phyloP scores from a whole-genome alignment of 64 coral and sea anemone genomes.

The Montipora capricornis region DNA sequence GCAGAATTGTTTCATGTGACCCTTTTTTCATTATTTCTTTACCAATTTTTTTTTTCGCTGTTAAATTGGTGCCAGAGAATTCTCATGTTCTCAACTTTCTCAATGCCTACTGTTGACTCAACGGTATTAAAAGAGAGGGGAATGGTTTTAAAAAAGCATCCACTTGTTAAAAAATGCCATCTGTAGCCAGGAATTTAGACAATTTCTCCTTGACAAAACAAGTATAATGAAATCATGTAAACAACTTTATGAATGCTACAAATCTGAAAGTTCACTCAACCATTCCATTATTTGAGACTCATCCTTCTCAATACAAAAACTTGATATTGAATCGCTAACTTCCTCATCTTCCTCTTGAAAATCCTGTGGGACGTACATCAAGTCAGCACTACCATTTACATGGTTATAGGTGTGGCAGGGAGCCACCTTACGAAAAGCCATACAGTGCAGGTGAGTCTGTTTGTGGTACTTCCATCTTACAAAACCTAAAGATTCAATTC shows the following conservation, averaged over 20 bases:
- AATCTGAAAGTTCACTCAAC: constrained; percentile 29
- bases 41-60: too few species aligned
- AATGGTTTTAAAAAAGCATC: too few species aligned
- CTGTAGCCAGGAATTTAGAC: too few species aligned
- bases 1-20: too few species aligned
- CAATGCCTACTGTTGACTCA: too few species aligned
- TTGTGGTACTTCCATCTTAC: constrained; percentile 89
- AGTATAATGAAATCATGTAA: not conserved
- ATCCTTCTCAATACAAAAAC: not conserved
- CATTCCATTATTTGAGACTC: not conserved
- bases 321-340: not conserved
- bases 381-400: constrained; percentile 51
- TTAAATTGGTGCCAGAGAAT: too few species aligned
- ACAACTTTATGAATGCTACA: not conserved
- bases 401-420: constrained; percentile 73
- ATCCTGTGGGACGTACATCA: constrained; percentile 95
- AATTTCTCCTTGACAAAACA: not conserved
- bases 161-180: too few species aligned
- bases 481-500: constrained; percentile 88
- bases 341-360: constrained; percentile 78
- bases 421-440: constrained; percentile 92
- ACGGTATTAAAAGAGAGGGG: too few species aligned
- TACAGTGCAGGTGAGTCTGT: constrained; percentile 92
- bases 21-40: too few species aligned
- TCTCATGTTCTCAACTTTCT: too few species aligned